Evolutionary conservation across 2,888 invertebrate genomes (phyloP).

Genomic region (Epicampocera succincta): DNA sequence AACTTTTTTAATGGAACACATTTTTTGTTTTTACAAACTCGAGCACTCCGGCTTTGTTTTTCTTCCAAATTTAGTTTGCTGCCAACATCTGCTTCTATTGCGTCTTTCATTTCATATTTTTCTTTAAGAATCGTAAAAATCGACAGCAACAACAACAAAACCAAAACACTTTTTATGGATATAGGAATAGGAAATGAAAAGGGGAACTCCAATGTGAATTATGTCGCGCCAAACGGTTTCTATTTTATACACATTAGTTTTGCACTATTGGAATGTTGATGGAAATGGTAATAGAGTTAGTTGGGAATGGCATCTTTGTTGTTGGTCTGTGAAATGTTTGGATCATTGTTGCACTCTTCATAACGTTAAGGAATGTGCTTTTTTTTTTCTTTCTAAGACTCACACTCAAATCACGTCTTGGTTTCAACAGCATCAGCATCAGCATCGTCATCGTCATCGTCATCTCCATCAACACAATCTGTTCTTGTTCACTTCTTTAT

Average conservation of each 20-base stretch:
- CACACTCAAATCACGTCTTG: slow-evolving; percentile 35
- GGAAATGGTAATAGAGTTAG: slow-evolving; percentile 48
- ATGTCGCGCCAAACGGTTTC: slow-evolving; percentile 68
- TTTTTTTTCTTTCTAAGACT: slow-evolving; percentile 1
- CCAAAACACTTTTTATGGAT: slow-evolving; percentile 25
- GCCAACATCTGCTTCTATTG: background rate
- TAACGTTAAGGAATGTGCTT: background rate
- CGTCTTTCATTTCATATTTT: background rate
- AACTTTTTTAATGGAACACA: too few relatives aligned
- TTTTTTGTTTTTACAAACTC: too few relatives aligned
- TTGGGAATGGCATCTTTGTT: slow-evolving; percentile 3
- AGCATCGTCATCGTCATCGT: slow-evolving; percentile 21
- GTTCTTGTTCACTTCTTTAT: slow-evolving; percentile 35
- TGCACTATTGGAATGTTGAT: slow-evolving; percentile 60
- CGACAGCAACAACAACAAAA: slow-evolving; percentile 4
- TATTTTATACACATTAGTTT: slow-evolving; percentile 65
- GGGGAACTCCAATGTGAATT: slow-evolving; percentile 64
- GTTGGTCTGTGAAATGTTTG: slow-evolving; percentile 2
- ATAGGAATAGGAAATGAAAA: slow-evolving; percentile 49
- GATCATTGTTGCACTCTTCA: background rate
- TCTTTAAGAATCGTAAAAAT: slow-evolving; percentile 11
- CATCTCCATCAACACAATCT: slow-evolving; percentile 21
- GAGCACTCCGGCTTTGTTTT: too few relatives aligned
- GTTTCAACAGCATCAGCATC: slow-evolving; percentile 24
- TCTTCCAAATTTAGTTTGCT: too few relatives aligned